Evolutionary conservation across 2,113 vertebrate species (phyloP), one percentile per base, ranked within the genome.

Genomic region (Camelus dromedarius): DNA sequence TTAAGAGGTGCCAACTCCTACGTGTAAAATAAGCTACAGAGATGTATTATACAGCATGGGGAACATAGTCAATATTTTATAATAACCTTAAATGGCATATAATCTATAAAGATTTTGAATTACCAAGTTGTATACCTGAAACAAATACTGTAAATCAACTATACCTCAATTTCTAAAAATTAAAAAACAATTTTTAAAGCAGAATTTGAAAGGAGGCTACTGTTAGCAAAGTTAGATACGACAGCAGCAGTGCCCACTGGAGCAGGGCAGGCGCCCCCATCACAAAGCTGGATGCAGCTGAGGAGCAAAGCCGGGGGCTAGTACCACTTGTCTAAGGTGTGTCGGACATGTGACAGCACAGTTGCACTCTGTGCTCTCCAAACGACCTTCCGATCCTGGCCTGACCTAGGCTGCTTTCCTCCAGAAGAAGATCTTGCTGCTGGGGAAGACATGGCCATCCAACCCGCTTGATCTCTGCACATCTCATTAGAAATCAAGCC

Each of bases 261-360:
- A 24, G 48, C 66, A 28, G 58, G 50, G 75, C 66, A 9, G 38
- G 9, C 1, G 0, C 28, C 89, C 11, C 38, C 16, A 32, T 11
- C 62, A 5, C 0, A 22, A 50, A n/a, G 52, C 0, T 2, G 15
- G 32, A 2, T 5, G 14, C 1, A 12, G 30, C 56, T 11, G 13
- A 6, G 8, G 1, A 10, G 46, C 9, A 19, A 3, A 75, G 56
- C 35, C 54, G 1, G 46, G 54, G 0, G 15, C 69, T 35, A 1
- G 38, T 13, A 28, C 22, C 0, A 24, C 5, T 11, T 28, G 52
- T 2, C 16, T 2, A 12, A 67, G 60, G 75, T 11, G 28, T 24
- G 13, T 72, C 67, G 5, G 58, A 20, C 0, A 2, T 11, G 28
- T 19, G 3, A 48, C 30, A 54, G n/a, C 54, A 28, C 13, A 7